Conservation (phyloP, 1,140 invertebrate species). For the Probaryconus sp. region DNA sequence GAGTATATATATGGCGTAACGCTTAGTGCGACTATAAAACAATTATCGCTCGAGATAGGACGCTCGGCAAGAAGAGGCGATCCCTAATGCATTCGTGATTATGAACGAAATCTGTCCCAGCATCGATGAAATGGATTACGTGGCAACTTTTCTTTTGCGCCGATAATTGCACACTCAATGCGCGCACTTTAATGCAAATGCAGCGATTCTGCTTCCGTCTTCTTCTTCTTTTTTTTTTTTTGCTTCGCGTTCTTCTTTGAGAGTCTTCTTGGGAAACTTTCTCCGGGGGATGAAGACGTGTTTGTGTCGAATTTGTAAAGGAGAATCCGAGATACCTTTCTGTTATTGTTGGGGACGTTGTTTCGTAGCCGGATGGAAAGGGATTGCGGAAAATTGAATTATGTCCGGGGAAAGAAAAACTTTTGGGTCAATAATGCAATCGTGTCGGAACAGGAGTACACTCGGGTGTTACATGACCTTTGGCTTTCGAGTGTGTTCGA, state of each 20-base stretch:
- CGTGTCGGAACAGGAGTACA: slow-evolving; percentile 13
- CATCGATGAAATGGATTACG: slow-evolving; percentile 58
- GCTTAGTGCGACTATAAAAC: slow-evolving; percentile 64
- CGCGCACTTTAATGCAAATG: slow-evolving; percentile 41
- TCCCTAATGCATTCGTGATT: slow-evolving; percentile 46
- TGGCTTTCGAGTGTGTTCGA: slow-evolving; percentile 51
- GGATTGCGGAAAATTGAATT: slow-evolving; percentile 44
- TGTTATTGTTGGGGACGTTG: slow-evolving; percentile 43
- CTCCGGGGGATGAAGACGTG: slow-evolving; percentile 20
- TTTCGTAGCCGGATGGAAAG: slow-evolving; percentile 28
- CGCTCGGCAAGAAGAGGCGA: slow-evolving; percentile 7
- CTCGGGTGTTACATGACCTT: slow-evolving; percentile 42
- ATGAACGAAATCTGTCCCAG: slow-evolving; percentile 47
- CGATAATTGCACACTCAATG: slow-evolving; percentile 49
- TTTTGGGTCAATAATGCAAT: slow-evolving; percentile 53
- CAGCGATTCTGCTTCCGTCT: slow-evolving; percentile 38
- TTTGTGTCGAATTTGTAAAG: slow-evolving; percentile 46
- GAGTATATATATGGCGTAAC: slow-evolving; percentile 57
- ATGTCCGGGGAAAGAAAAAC: slow-evolving; percentile 32
- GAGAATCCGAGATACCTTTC: slow-evolving; percentile 29
- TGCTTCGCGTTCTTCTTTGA: slow-evolving; percentile 19
- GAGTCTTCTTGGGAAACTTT: slow-evolving; percentile 26
- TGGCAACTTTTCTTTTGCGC: slow-evolving; percentile 42
- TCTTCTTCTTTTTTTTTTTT: no score
- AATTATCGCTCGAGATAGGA: slow-evolving; percentile 61